Conservation (phyloP, 2,113 vertebrate genomes). For the Scophthalmus maximus region DNA sequence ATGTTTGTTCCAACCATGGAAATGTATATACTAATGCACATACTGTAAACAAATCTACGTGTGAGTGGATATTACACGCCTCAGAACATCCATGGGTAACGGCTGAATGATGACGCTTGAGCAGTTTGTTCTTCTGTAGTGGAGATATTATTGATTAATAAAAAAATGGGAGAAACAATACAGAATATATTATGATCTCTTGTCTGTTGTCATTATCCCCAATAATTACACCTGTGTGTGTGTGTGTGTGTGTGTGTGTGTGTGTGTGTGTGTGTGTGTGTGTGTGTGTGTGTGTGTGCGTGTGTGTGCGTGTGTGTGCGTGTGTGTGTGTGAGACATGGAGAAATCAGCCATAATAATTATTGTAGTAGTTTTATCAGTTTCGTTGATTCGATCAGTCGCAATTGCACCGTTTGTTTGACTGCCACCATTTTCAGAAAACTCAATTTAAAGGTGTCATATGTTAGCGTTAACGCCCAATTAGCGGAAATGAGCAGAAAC, state of each 20-base stretch:
- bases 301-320: not conserved
- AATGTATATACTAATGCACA: conserved; percentile 69
- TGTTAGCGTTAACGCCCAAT: no score
- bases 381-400: not conserved
- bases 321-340: not conserved
- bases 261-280: not conserved
- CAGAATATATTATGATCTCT: conserved; percentile 27
- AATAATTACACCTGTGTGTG: conserved; percentile 3
- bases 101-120: conserved; percentile 24
- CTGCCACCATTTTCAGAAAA: no score
- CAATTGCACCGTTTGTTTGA: no score
- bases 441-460: no score
- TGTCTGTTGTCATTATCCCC: conserved; percentile 18
- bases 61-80: not conserved
- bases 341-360: not conserved
- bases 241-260: not conserved
- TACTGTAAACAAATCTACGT: conserved; percentile 65
- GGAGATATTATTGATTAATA: conserved; percentile 39
- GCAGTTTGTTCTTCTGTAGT: conserved; percentile 38
- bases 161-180: conserved; percentile 60
- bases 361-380: no score
- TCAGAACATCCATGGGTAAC: conserved; percentile 26
- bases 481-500: no score
- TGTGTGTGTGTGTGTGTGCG: not conserved
- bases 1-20: conserved; percentile 18